Conservation (phyloP, 2,888 invertebrate genomes). For the Trachelus tabidus region DNA sequence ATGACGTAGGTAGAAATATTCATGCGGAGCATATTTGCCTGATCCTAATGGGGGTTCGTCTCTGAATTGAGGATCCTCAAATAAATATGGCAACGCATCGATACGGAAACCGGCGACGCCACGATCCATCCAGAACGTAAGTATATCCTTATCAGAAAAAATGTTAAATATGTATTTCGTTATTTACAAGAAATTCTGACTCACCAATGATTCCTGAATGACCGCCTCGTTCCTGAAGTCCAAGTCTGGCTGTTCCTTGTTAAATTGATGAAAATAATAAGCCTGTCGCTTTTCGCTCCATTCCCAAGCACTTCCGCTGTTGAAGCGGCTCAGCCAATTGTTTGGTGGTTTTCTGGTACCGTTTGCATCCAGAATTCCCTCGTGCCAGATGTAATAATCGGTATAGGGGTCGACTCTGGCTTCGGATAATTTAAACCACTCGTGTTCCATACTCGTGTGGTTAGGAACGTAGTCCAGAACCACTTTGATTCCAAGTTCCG, state of each 20-base stretch:
- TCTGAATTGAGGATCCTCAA: constrained; percentile 69
- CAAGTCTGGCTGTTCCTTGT: constrained; percentile 1
- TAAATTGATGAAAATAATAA: constrained; percentile 16
- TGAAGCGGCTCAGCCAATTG: constrained; percentile 68
- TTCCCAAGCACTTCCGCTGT: constrained; percentile 69
- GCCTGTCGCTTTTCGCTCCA: constrained; percentile 48
- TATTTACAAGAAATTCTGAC: too few relatives aligned
- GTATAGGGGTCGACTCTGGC: constrained; percentile 54
- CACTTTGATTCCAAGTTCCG: constrained; percentile 69
- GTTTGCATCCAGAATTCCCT: constrained; percentile 49
- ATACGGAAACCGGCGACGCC: constrained; percentile 91
- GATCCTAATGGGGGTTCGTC: constrained; percentile 71
- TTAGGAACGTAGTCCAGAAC: constrained; percentile 77
- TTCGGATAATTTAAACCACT: constrained; percentile 69
- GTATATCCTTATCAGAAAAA: constrained; percentile 68
- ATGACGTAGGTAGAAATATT: constrained; percentile 70
- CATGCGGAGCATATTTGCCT: constrained; percentile 64
- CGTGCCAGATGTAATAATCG: constrained; percentile 69
- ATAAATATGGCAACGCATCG: constrained; percentile 78
- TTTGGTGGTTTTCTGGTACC: constrained; percentile 58
- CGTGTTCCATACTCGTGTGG: constrained; percentile 67
- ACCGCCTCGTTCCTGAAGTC: constrained; percentile 6
- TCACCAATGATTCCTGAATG: not conserved
- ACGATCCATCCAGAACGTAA: constrained; percentile 84
- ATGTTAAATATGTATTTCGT: too few relatives aligned